Evolutionary conservation across 53 echinoderm and acorn worm species (phyloP), one percentile per base, ranked within the genome.

Genomic region (Holothuria leucospilota): DNA sequence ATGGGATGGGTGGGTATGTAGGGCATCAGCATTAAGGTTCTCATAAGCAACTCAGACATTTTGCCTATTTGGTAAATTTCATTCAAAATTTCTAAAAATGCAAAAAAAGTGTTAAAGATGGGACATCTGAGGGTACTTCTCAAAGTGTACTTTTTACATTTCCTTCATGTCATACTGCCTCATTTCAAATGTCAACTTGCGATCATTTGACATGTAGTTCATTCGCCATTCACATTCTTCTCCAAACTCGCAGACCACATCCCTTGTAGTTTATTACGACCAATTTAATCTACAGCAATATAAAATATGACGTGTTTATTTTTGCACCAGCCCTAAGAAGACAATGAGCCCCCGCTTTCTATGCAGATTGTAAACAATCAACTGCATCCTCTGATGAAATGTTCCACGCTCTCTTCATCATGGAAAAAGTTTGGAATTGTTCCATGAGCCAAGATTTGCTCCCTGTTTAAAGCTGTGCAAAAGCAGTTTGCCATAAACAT

Each of bases 261-360:
- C 46, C 21, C 41, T 28, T 51, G 75, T 41, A 49, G 52, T 75
- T 75, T 75, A 49, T 75, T 51, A 75, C 26, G 52, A 75, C 28
- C 52, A 75, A 75, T 75, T 75, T 75, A 75, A 75, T 75, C 75
- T 51, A 75, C 51, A 75, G 75, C 51, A 27, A 49, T 75, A 75
- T 75, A 75, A 75, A 75, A 75, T 75, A 75, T 75, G 75, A 75
- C 26, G 39, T 75, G 75, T 75, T 75, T 75, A 75, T 75, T 75
- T 75, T 75, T 75, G 51, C 75, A 49, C 51, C 75, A 24, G 75
- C n/a, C 51, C 75, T 75, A 49, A 75, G 51, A 75, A 20, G 49
- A 49, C 75, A 51, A 14, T 15, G 75, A 75, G 51, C 75, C 75
- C 75, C 75, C 23, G 25, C 27, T 49, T 42, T 28, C 52, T 75